Base-by-base conservation (phyloP, 2,113 vertebrate species). In the Ceratotherium simum region DNA sequence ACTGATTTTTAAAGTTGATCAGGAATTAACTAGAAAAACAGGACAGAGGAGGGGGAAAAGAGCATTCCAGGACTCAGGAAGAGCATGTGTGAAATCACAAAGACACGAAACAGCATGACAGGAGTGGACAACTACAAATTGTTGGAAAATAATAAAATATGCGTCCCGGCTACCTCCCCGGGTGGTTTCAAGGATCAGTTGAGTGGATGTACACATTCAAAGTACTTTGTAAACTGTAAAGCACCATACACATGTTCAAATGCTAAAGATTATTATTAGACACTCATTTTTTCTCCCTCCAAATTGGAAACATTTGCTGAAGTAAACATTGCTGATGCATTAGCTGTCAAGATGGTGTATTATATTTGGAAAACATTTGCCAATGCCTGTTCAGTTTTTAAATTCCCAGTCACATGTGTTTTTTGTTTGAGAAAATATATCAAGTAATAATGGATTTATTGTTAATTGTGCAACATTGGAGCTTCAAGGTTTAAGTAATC, bases 281-380 rank as follows among this genome's bases (percentile, higher is more conserved):
- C 73, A 12, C 69, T 96, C 91, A 36, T 88, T 96, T 97, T 96
- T 88, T 46, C 81, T 87, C 62, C 80, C 91, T 95, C 83, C 70
- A 97, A 98, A 98, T 97, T 98, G 96, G 96, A 98, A 98, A 97
- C 98, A 97, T 96, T 98, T 95, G 98, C 90, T 88, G 92, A 97
- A 98, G 93, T 97, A 98, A 97, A 98, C 96, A 96, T 73, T 78
- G 86, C 92, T 97, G 97, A 98, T 98, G 90, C 98, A 96, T 98
- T 98, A 96, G 97, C 97, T 98, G 97, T 98, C 97, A 97, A 84
- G 90, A 96, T 96, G 93, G 95, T 95, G 97, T 96, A 97, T 97
- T 96, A 97, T 98, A 97, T 97, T 98, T 97, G 94, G 97, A 97
- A 98, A 98, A 95, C 83, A 96, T 97, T 97, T 97, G 97, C 97